phyloP scores from a whole-genome alignment of 2,113 vertebrate genomes.

The Lepus americanus region DNA sequence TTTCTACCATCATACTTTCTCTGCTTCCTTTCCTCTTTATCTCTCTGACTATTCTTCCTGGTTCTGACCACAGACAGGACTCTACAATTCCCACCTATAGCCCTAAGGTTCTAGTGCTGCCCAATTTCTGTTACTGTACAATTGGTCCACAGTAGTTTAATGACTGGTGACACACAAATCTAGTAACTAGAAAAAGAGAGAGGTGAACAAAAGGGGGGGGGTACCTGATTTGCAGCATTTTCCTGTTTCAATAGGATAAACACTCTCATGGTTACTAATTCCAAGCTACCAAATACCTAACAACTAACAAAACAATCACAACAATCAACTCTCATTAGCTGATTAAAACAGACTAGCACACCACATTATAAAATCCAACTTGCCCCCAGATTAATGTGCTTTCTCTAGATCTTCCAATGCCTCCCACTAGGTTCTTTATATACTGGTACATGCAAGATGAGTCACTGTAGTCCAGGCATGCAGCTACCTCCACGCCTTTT shows the following conservation, averaged over 20 bases:
- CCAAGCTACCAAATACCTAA: constrained; percentile 27
- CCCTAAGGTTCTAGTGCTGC: not conserved
- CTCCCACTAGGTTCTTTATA: not conserved
- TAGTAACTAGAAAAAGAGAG: not conserved
- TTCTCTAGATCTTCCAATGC: not conserved
- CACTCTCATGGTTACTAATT: not conserved
- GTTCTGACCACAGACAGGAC: not conserved
- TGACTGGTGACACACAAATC: not conserved
- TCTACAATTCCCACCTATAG: not conserved
- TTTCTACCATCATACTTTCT: too few species aligned
- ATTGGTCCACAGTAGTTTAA: not conserved
- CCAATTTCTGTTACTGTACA: not conserved
- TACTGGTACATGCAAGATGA: not conserved
- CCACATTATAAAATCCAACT: not conserved
- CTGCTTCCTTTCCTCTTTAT: not conserved
- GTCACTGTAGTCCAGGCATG: not conserved
- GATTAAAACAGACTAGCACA: not conserved
- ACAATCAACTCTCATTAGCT: not conserved
- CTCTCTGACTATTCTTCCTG: not conserved
- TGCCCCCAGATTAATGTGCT: not conserved
- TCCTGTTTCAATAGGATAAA: not conserved
- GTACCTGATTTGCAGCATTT: not conserved
- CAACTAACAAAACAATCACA: not conserved
- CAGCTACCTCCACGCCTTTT: not conserved
- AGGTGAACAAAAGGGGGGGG: not conserved